Evolutionary conservation across 2,888 invertebrate species (phyloP).

Genomic region (Toxonevra muliebris): DNA sequence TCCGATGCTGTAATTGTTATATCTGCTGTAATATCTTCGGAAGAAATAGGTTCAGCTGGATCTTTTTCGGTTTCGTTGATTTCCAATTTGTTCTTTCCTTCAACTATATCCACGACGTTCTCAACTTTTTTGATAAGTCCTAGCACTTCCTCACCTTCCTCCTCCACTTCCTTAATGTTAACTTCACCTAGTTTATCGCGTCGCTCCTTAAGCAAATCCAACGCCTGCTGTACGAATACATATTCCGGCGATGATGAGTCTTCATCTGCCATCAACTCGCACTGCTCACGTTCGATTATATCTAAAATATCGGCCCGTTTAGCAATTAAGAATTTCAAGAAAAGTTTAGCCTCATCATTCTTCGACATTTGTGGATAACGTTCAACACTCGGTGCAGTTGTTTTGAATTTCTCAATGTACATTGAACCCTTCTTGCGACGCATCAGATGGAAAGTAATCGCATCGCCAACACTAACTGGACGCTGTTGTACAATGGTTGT

Average conservation of each 20-base stretch:
- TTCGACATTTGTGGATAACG: slow-evolving; percentile 66
- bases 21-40: background rate
- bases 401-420: slow-evolving; percentile 53
- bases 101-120: background rate
- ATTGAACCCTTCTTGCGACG: slow-evolving; percentile 76
- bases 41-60: background rate
- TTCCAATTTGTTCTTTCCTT: background rate
- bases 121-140: slow-evolving; percentile 7
- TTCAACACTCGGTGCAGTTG: slow-evolving; percentile 31
- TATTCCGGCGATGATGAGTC: slow-evolving; percentile 83
- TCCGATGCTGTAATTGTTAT: background rate
- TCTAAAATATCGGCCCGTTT: slow-evolving; percentile 73
- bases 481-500: slow-evolving; percentile 63
- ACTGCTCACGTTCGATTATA: slow-evolving; percentile 79
- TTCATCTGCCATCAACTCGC: slow-evolving; percentile 73
- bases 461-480: slow-evolving; percentile 69
- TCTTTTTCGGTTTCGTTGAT: slow-evolving; percentile 1
- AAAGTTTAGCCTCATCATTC: slow-evolving; percentile 61
- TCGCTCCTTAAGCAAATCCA: slow-evolving; percentile 70
- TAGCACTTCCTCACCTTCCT: slow-evolving; percentile 18
- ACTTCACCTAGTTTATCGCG: slow-evolving; percentile 47
- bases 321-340: slow-evolving; percentile 80
- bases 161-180: slow-evolving; percentile 39
- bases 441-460: slow-evolving; percentile 84
- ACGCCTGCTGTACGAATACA: slow-evolving; percentile 85